Base-by-base conservation (phyloP, 2,888 invertebrate genomes). In the Hydraecia micacea region DNA sequence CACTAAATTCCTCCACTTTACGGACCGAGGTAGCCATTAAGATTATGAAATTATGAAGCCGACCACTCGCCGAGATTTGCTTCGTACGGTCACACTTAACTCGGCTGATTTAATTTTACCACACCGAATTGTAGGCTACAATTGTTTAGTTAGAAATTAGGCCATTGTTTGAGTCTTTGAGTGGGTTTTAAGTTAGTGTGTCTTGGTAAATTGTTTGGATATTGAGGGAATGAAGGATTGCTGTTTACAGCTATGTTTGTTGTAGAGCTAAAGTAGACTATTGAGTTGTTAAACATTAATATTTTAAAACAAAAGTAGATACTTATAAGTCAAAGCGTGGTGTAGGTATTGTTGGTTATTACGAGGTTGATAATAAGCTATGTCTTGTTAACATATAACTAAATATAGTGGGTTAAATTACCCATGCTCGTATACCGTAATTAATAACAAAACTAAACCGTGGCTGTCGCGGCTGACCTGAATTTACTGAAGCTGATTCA, bases 31-130 rank as follows among this genome's bases (percentile, higher is more conserved):
- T 92, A 90, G 90, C 94, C 92, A 94, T 95, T 95, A 95, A 95
- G 95, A 95, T 95, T 96, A 96, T 94, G 95, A 95, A 96, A 95
- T 96, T 95, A 96, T 95, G 95, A 95, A 94, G 92, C 92, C 91
- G 89, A 86, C 95, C 92, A 93, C 93, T 93, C 88, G 90, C 92
- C 80, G 93, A 93, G 96, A 95, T 95, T 95, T 94, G 93, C 93
- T 93, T 92, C 90, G 89, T 85, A 84, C 83, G 88, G 88, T 88
- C 84, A 90, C 89, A 90, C 89, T 92, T 90, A 91, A 90, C 88
- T 90, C 68, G 80, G 75, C 83, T 93, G 92, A 94, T 93, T 93
- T 92, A 92, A 92, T 92, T 91, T 89, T 84, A 86, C 88, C 87
- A 77, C 84, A 78, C 79, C 84, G 79, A 87, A 86, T 85, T 83